A percentile compares a stretch with the other conserved stretches of the same genome.
Evolutionary conservation across 2,888 invertebrate species (phyloP).

Genomic region (Alloscopus bannaensis): DNA sequence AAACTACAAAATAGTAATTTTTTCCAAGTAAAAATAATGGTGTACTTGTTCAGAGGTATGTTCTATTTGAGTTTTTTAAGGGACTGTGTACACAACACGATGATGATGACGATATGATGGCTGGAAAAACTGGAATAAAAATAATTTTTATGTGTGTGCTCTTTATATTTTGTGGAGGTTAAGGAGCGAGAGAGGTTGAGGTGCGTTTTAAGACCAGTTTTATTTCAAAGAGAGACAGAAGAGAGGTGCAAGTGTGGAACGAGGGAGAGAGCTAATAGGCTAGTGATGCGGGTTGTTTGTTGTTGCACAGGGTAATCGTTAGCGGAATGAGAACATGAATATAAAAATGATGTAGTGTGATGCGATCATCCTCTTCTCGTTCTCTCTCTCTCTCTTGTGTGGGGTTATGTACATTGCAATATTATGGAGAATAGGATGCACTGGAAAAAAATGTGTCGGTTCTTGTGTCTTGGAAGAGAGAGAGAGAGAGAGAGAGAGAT

Average conservation of each 20-base stretch:
- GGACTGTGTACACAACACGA: neutral
- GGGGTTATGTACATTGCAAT: too few species aligned
- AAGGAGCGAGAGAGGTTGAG: too few species aligned
- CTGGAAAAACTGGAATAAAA: conserved; percentile 42
- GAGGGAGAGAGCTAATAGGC: neutral
- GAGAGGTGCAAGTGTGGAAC: too few species aligned
- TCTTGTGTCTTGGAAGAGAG: conserved; percentile 13
- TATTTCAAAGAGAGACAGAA: neutral
- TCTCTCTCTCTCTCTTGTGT: too few species aligned
- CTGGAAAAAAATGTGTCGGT: conserved; percentile 53
- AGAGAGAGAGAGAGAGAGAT: conserved; percentile 21
- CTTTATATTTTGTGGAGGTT: neutral
- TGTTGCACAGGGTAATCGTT: conserved; percentile 7
- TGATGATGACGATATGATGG: conserved; percentile 6
- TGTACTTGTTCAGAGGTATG: too few species aligned
- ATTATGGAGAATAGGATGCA: too few species aligned
- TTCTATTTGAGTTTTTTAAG: too few species aligned
- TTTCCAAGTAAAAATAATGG: neutral
- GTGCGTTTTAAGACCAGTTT: too few species aligned
- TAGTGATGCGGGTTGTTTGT: conserved; percentile 1
- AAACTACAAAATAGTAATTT: conserved; percentile 1
- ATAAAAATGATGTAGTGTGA: too few species aligned
- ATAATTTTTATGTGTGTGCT: conserved; percentile 4
- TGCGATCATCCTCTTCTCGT: too few species aligned
- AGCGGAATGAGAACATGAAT: neutral